Evolutionary conservation across 2,113 vertebrate species (phyloP).

Genomic region (Podarcis muralis): DNA sequence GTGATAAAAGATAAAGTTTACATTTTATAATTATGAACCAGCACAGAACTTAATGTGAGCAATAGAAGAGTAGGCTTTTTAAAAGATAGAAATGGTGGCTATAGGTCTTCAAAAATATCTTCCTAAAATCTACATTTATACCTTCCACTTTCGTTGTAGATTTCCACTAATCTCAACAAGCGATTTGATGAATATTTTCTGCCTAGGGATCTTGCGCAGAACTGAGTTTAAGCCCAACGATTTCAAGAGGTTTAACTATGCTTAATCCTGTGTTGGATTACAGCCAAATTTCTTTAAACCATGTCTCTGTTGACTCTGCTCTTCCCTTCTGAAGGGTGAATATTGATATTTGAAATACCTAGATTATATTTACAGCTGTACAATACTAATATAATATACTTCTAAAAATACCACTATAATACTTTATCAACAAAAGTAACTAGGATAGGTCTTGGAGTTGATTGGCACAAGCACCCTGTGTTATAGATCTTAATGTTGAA

Average conservation of each 20-base stretch:
- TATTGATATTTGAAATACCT: conserved; percentile 68
- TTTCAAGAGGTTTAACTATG: neutral
- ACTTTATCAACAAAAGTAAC: conserved; percentile 29
- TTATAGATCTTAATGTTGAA: neutral
- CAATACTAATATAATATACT: conserved; percentile 25
- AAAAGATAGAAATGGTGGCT: conserved; percentile 45
- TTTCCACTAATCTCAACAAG: neutral
- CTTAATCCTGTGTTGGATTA: neutral
- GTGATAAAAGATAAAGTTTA: neutral
- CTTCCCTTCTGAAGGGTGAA: conserved; percentile 70
- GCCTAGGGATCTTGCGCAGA: conserved; percentile 15
- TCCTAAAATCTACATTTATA: conserved; percentile 32
- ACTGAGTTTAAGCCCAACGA: neutral
- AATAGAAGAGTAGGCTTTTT: conserved; percentile 27
- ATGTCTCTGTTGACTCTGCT: neutral
- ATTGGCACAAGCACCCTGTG: neutral
- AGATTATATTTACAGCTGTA: conserved; percentile 72
- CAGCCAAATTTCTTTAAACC: conserved; percentile 13
- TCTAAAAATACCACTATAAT: conserved; percentile 42
- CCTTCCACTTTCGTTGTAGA: conserved; percentile 9
- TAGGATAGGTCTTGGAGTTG: neutral
- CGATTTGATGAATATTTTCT: conserved; percentile 10
- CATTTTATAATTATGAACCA: conserved; percentile 19
- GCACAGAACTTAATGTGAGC: conserved; percentile 46
- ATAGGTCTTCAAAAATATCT: conserved; percentile 30